These are phyloP conservation scores for Automeris io DNA, from an alignment of 2,888 invertebrate genomes.

Conservation along the genomic window DNA sequence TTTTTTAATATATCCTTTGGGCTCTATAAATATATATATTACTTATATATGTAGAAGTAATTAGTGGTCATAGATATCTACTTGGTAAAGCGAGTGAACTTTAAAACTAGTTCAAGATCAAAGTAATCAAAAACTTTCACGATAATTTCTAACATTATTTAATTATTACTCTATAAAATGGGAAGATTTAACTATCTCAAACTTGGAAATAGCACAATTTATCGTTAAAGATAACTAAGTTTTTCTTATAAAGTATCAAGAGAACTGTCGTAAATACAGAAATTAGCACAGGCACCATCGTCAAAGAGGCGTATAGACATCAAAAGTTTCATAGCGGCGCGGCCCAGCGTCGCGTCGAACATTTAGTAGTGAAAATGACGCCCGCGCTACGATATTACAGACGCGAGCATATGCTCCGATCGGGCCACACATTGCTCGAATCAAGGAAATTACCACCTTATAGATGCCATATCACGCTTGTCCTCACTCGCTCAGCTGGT, in stretches of 20 bases:
- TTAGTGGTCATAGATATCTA: too few species aligned
- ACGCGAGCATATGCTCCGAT: background rate
- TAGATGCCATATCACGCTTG: too few species aligned
- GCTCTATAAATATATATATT: too few species aligned
- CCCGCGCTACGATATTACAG: background rate
- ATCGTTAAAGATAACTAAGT: conserved; percentile 47
- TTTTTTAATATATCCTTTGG: too few species aligned
- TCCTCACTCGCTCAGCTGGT: too few species aligned
- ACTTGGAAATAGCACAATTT: conserved; percentile 38
- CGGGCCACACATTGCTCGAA: too few species aligned
- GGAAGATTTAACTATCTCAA: conserved; percentile 20
- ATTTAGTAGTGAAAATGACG: too few species aligned
- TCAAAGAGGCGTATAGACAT: conserved; percentile 56
- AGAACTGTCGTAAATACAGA: conserved; percentile 62
- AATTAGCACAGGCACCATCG: conserved; percentile 62
- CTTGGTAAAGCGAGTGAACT: background rate
- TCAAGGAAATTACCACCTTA: too few species aligned
- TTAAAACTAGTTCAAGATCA: background rate
- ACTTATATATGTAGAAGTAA: too few species aligned
- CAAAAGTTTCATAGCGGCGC: conserved; percentile 47
- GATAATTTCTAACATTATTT: conserved; percentile 25
- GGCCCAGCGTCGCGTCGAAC: background rate
- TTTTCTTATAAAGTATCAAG: conserved; percentile 58
- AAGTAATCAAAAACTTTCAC: conserved; percentile 16
- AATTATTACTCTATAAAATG: conserved; percentile 22